A percentile compares a stretch with the other conserved stretches of the same genome.
phyloP scores from a whole-genome alignment of 2,888 invertebrate species.

The Eupsilia transversa region DNA sequence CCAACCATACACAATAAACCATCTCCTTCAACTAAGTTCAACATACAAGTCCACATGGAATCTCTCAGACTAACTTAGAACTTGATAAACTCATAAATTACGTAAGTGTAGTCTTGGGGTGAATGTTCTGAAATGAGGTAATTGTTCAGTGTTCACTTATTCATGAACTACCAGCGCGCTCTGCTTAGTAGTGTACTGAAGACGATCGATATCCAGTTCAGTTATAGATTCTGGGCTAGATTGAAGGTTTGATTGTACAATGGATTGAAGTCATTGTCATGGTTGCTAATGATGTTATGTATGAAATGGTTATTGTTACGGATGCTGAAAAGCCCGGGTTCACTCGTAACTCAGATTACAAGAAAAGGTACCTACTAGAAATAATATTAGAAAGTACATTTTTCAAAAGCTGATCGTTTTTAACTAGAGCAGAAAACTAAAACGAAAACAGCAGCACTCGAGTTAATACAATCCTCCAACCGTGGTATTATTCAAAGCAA shows the following conservation, averaged over 20 bases:
- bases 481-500: constrained; percentile 3
- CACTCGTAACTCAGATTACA: not conserved
- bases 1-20: constrained; percentile 7
- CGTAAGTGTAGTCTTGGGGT: constrained; percentile 65
- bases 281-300: constrained; percentile 1
- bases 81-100: constrained; percentile 52
- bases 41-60: constrained; percentile 49
- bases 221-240: constrained; percentile 13
- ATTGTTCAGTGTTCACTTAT: constrained; percentile 63
- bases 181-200: not conserved
- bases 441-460: not conserved
- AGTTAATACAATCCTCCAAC: constrained; percentile 19
- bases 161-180: constrained; percentile 58
- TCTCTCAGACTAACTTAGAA: constrained; percentile 54
- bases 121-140: constrained; percentile 69
- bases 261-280: not conserved
- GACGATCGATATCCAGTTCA: constrained; percentile 48
- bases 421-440: not conserved
- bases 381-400: not conserved
- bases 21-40: constrained; percentile 38
- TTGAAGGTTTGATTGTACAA: constrained; percentile 9
- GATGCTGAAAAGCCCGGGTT: not conserved
- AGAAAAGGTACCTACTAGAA: not conserved
- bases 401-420: not conserved
- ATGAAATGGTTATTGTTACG: not conserved